Base-by-base conservation (phyloP, 2,113 vertebrate species). In the Peromyscus leucopus region DNA sequence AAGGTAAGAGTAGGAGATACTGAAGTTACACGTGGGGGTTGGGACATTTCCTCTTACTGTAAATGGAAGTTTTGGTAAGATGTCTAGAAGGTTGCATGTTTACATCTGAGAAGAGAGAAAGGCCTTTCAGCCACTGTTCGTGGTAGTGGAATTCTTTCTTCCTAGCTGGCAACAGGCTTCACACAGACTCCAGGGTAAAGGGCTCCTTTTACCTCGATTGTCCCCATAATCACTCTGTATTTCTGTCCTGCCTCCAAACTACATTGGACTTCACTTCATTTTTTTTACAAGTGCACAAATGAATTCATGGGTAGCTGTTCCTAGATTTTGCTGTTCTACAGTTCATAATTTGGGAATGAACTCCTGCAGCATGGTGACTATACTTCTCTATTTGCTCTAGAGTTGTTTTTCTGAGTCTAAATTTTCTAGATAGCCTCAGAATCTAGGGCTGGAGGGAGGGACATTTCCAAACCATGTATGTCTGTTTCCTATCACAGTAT, bases 351-450 rank as follows among this genome's bases (percentile, higher is more conserved):
- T 84, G n/a, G n/a, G 13, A 84, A 84, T 28, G 82, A 17, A 13
- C n/a, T 63, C n/a, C 57, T 63, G 57, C 24, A 42, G 2, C 21
- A 21, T 11, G 36, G 15, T 86, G 39, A 93, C 59, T 59, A 28
- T 92, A 48, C 22, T 33, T 76, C 67, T 88, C 75, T 86, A 39
- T 67, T 89, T 78, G n/a, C 85, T 95, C 96, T 83, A 71, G 46
- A 22, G 19, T 76, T 92, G 26, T 12, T 96, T 97, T 96, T 69
- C 78, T 78, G 67, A 94, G 61, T 22, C 67, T 78, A 61, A 57
- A 15, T 89, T 96, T 91, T 85, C 48, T 33, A 67, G 42, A 79
- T 67, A 83, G 80, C 46, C 67, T 83, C 57, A 65, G 67, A 65
- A 91, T 88, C 42, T 57, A 39, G 26, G 24, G 21, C 48, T 92